Evolutionary conservation across 2,797 vertebrate genomes (phyloP), one percentile per base, ranked within the genome.

Genomic region (Esox masquinongy): DNA sequence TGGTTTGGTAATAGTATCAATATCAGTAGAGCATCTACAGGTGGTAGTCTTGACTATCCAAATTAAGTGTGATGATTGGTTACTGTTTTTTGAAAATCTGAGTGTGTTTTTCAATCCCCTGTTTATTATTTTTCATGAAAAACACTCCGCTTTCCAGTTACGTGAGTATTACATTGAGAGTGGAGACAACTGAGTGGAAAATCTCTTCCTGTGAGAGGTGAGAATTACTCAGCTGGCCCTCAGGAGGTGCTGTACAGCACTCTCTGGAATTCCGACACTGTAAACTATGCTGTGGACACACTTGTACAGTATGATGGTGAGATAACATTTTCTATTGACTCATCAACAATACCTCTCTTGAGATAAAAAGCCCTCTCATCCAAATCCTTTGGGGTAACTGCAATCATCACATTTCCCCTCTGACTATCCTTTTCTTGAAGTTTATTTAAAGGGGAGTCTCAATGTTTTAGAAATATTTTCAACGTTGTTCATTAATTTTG

Each of bases 291-390:
- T 17, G 63, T 19, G 29, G 17, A 64, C 63, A 66, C n/a, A 59
- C 56, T 8, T 59, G 7, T n/a, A 24, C 56, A 24, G 56, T 59
- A 24, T 22, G 61, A 74, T 77, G 73, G 51, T 72, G 68, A 76
- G 5, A 64, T 24, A 68, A 1, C 17, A 74, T 79, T 73, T 77
- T 75, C 59, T 68, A 69, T 85, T 83, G 79, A 64, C 24, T 51
- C 26, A 70, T 22, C 4, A 3, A 80, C 74, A 79, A 1, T 70
- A 78, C 67, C 29, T 68, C 64, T 72, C 56, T 19, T 50, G 50
- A 49, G n/a, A 73, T 63, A 68, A 67, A 74, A 77, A 67, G 4
- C 12, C 47, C 53, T 31, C 1, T 72, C 34, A 80, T 70, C 75
- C 68, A 63, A 78, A 76, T 80, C 69, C 72, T 74, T 74, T 53